phyloP scores from a whole-genome alignment of 2,888 invertebrate genomes.

The Unio pictorum region DNA sequence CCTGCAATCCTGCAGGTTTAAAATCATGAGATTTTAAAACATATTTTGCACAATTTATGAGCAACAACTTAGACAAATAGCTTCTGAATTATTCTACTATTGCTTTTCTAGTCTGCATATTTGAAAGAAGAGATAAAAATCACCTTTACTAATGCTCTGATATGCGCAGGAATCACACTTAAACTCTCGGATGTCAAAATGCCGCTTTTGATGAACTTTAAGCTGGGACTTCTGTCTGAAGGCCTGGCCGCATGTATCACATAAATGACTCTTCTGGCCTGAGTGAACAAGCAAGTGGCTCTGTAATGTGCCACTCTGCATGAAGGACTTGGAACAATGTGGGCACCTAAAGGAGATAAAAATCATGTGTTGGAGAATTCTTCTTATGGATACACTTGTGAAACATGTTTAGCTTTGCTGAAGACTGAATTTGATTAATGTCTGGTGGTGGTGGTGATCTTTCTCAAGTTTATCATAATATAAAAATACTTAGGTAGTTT shows the following conservation, averaged over 20 bases:
- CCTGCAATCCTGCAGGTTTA: too few species aligned
- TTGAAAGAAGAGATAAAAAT: conserved; percentile 3
- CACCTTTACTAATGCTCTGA: conserved; percentile 79
- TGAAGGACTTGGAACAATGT: conserved; percentile 58
- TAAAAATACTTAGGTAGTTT: neutral
- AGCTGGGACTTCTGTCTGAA: conserved; percentile 86
- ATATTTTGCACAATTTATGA: too few species aligned
- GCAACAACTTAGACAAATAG: too few species aligned
- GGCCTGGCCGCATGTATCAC: conserved; percentile 88
- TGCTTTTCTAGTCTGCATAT: too few species aligned
- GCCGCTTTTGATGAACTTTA: conserved; percentile 97
- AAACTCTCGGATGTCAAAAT: conserved; percentile 95
- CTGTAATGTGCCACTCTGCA: conserved; percentile 95
- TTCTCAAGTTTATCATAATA: neutral
- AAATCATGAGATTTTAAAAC: too few species aligned
- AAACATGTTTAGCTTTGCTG: too few species aligned
- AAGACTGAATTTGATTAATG: too few species aligned
- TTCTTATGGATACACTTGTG: neutral
- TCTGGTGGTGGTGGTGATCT: too few species aligned
- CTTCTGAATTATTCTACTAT: too few species aligned
- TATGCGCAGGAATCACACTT: conserved; percentile 78
- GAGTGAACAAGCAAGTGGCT: conserved; percentile 95
- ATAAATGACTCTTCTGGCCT: conserved; percentile 96
- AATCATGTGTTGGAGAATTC: neutral
- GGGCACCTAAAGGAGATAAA: conserved; percentile 57